Evolutionary conservation across 2,797 vertebrate species (phyloP), one percentile per base, ranked within the genome.

Genomic region (Hydrophis major): DNA sequence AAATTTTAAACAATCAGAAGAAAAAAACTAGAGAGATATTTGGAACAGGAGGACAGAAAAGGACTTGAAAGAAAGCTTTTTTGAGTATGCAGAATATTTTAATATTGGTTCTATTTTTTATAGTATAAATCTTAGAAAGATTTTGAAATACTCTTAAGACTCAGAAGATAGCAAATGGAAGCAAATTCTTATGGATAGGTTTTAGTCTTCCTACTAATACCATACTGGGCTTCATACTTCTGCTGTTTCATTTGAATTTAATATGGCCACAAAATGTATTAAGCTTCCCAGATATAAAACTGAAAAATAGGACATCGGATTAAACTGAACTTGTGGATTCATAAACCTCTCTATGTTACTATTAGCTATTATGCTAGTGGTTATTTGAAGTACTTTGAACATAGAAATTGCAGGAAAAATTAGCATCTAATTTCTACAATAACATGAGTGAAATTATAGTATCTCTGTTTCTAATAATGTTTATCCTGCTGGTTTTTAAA

Each of bases 301-400:
- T 50, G 42, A 92, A 55, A 91, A 59, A 83, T 16, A 53, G 32
- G 16, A 37, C 22, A 47, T 88, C 1, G 25, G 63, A 53, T 53
- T 83, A 47, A 89, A 89, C 42, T 53, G 42, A 61, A 22, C 6
- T 20, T 47, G 11, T 12, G 47, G 22, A 89, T 91, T 93, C 56
- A 20, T 55, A 25, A n/a, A 27, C 32, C 1, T 89, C 2, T 89
- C 11, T 27, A 11, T 88, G 6, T 86, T 4, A 27, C 22, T 10
- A 22, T 37, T 60, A 53, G 32, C 18, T 37, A 32, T 87, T 83
- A 88, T 32, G 55, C 27, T 50, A 92, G 53, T 32, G 28, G 50
- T 89, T 74, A 78, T 92, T 74, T 91, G 69, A 60, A 22, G 4
- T 69, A 53, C 42, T 92, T 47, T 86, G n/a, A 92, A 89, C 78